Evolutionary conservation across 92 coral and sea anemone species (phyloP), one percentile per base, ranked within the genome.

Genomic region (Epizoanthus fatuus): DNA sequence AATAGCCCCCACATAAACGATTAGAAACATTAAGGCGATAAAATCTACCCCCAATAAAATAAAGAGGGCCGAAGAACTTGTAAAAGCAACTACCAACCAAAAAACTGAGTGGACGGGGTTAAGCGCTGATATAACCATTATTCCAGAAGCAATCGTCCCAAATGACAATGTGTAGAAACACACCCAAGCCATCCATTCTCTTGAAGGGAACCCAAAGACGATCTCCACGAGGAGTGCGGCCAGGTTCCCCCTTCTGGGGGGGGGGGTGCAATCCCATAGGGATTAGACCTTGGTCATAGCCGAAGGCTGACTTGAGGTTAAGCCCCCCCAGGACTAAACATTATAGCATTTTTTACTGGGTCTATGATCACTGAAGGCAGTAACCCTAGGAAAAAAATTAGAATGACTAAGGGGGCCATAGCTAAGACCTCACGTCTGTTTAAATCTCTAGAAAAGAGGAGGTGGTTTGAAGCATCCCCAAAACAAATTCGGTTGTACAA

Each of bases 81-180:
- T 80, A 93, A 93, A 93, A 63, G 88, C 93, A 76, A 90, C 86
- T 67, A 93, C 88, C 22, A 93, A 67, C 90, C 96, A 93, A 86
- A 93, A 90, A 62, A 93, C 91, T 79, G 96, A 93, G 77, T 90
- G 88, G 54, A 93, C 93, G 53, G 96, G 96, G 73, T 86, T 93
- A 57, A 84, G 90, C 77, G 93, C 86, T 32, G 96, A 93, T 86
- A 93, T 90, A 10, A 93, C 96, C 93, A 93, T 81, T 74, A 93
- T 83, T 75, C 95, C 92, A 86, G 95, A 81, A 20, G 22, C 80
- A 79, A 78, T 81, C 51, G 83, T 66, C 89, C 89, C 90, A 67
- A 86, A 86, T 79, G 90, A 56, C 59, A 86, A 79, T 63, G 70
- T 58, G 69, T 80, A 86, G 69, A 86, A 86, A 78, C 60, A 78